Evolutionary conservation across 2,888 invertebrate species (phyloP).

Genomic region (Rotaria socialis): DNA sequence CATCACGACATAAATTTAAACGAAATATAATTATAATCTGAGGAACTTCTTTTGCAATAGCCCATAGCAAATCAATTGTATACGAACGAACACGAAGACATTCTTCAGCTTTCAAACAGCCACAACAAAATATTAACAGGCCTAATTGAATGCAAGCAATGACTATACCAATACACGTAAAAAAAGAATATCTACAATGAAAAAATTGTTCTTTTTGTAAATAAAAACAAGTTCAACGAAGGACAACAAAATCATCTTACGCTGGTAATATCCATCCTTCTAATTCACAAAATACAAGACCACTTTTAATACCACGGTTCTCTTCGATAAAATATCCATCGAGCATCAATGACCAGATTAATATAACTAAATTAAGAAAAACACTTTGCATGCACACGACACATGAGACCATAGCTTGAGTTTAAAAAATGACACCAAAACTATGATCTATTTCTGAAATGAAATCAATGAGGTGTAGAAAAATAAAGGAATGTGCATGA

Average conservation of each 20-base stretch:
- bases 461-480: no score
- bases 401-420: background rate
- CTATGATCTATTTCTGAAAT: no score
- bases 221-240: no score
- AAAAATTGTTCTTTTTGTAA: background rate
- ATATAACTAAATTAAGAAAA: background rate
- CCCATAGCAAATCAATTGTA: constrained; percentile 9
- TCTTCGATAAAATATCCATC: background rate
- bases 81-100: background rate
- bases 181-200: background rate
- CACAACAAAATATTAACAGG: background rate
- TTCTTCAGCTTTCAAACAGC: background rate
- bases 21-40: background rate
- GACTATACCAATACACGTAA: background rate
- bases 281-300: background rate
- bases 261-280: background rate
- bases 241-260: background rate
- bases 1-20: constrained; percentile 19
- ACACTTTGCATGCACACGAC: background rate
- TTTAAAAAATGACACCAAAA: no score
- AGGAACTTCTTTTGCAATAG: background rate
- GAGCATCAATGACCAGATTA: background rate
- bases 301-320: constrained; percentile 15
- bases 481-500: no score
- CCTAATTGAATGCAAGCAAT: background rate